phyloP scores from a whole-genome alignment of 1,140 invertebrate species.

The Eriocheir sinensis region DNA sequence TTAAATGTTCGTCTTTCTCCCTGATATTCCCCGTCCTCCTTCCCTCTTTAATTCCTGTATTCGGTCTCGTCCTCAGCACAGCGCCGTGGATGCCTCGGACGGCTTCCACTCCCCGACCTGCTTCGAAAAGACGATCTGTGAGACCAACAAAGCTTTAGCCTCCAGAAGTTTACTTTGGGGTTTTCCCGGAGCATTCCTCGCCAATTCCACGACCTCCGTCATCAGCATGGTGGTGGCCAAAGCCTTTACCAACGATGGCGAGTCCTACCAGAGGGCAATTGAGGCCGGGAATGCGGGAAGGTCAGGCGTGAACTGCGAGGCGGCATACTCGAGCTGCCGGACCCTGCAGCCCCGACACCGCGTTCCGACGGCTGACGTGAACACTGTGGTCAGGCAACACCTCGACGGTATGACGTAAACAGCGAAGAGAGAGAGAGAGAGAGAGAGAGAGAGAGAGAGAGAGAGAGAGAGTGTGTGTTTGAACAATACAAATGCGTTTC shows the following conservation, averaged over 20 bases:
- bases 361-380: not conserved
- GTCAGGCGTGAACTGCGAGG: not conserved
- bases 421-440: not conserved
- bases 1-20: no score
- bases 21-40: not conserved
- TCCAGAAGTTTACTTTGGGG: not conserved
- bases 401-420: not conserved
- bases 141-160: constrained; percentile 30
- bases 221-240: constrained; percentile 49
- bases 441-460: not conserved
- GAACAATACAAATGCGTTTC: no score
- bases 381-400: not conserved
- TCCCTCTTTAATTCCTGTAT: no score
- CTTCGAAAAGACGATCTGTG: constrained; percentile 32
- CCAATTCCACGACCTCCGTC: constrained; percentile 35
- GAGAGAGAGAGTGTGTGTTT: not conserved
- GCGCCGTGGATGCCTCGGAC: constrained; percentile 51
- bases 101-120: not conserved
- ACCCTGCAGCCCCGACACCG: not conserved
- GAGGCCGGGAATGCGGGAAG: constrained; percentile 50
- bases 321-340: not conserved
- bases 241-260: constrained; percentile 43
- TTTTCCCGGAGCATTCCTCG: not conserved
- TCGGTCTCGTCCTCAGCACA: constrained; percentile 3
- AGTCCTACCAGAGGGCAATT: constrained; percentile 15